A percentile compares a stretch with the other conserved stretches of the same genome.
These are phyloP conservation scores for Chloropsis cyanopogon DNA, from an alignment of 2,113 vertebrate species.

Conservation along the genomic window DNA sequence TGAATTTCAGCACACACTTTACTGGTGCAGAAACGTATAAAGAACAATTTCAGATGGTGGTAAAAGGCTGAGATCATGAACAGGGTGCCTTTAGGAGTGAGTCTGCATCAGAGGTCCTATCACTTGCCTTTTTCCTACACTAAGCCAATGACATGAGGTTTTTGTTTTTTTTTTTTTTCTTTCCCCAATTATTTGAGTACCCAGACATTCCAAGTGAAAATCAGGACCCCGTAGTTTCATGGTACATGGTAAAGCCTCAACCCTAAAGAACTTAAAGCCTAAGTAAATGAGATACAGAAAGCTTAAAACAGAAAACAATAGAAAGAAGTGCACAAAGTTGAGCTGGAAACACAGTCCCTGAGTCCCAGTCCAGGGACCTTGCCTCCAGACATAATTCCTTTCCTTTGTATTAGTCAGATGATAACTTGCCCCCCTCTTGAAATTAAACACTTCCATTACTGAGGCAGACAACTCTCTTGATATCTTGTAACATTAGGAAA, in stretches of 20 bases:
- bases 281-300: not conserved
- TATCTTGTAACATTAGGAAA: slow-evolving; percentile 33
- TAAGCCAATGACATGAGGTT: not conserved
- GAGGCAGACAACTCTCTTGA: slow-evolving; percentile 12
- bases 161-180: not conserved
- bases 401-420: not conserved
- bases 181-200: not conserved
- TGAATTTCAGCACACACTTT: not conserved
- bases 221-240: not conserved
- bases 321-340: not conserved
- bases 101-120: not conserved
- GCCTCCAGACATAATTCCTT: slow-evolving; percentile 6
- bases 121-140: not conserved
- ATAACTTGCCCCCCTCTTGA: not conserved
- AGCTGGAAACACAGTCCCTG: not conserved
- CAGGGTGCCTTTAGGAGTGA: not conserved
- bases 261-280: not conserved
- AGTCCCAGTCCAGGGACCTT: not conserved
- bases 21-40: not conserved
- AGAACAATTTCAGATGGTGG: not conserved
- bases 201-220: not conserved
- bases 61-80: not conserved
- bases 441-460: slow-evolving; percentile 20
- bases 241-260: not conserved
- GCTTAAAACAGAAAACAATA: not conserved